Percentiles rank a stretch among this genome's conserved stretches.
Conservation (phyloP, 2,888 invertebrate species). For the Eupeodes luniger region DNA sequence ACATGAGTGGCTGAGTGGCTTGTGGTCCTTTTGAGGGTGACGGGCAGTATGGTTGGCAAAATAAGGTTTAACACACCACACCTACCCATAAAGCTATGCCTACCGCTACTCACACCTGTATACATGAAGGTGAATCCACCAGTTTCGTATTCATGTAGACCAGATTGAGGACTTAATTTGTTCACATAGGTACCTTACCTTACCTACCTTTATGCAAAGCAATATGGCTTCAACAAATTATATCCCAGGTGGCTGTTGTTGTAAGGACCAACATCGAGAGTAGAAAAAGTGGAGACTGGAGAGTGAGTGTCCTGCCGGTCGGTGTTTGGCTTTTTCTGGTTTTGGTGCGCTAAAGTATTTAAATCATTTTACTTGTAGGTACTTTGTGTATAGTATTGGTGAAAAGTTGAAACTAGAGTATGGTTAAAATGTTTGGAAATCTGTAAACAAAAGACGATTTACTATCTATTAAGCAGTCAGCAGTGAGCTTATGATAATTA, state of each 20-base stretch:
- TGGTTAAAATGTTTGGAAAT: not conserved
- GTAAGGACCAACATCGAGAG: not conserved
- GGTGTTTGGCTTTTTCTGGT: conserved; percentile 4
- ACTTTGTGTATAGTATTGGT: not conserved
- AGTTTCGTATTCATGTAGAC: not conserved
- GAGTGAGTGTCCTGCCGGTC: not conserved
- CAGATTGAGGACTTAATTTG: conserved; percentile 63
- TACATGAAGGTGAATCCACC: conserved; percentile 17
- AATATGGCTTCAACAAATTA: conserved; percentile 45
- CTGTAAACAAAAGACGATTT: conserved; percentile 9
- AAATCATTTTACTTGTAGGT: conserved; percentile 6
- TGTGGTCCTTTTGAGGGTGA: conserved; percentile 54
- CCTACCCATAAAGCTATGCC: not conserved
- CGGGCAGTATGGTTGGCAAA: not conserved
- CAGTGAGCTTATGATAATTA: conserved; percentile 6
- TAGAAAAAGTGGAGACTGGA: no score
- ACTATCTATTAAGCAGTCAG: not conserved
- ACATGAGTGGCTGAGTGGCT: conserved; percentile 69
- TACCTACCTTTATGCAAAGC: conserved; percentile 1
- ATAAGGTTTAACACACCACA: conserved; percentile 33
- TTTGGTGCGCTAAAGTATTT: not conserved
- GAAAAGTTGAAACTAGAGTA: not conserved
- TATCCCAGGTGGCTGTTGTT: conserved; percentile 12
- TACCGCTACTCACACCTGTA: no score
- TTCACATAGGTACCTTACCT: not conserved